Evolutionary conservation across 23 tunicate species (phyloP).

Genomic region (Ciona savignyi): DNA sequence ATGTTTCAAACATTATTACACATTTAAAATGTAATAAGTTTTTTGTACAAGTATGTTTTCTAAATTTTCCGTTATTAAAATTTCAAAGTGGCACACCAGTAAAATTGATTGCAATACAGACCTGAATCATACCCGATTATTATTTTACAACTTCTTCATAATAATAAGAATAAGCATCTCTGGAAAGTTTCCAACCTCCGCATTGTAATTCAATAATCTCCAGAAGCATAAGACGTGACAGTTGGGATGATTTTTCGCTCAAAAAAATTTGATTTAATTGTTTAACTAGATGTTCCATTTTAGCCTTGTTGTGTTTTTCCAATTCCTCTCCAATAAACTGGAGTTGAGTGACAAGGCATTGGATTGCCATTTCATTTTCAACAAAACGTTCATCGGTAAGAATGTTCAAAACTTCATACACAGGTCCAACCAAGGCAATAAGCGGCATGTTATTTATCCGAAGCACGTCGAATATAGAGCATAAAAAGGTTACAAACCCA

Average conservation of each 20-base stretch:
- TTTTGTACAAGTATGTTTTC: too few species aligned
- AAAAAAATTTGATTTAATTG: conserved; percentile 32
- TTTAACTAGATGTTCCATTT: conserved; percentile 48
- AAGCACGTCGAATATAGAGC: conserved; percentile 57
- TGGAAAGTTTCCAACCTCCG: conserved; percentile 67
- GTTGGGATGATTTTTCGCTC: conserved; percentile 30
- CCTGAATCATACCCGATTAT: too few species aligned
- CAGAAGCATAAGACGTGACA: conserved; percentile 62
- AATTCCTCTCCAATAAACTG: conserved; percentile 74
- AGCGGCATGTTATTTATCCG: conserved; percentile 61
- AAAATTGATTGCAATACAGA: too few species aligned
- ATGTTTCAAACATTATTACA: too few species aligned
- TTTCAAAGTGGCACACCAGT: too few species aligned
- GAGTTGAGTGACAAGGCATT: conserved; percentile 57
- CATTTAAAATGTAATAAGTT: too few species aligned
- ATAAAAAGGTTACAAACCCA: conserved; percentile 57
- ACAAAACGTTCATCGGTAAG: conserved; percentile 18
- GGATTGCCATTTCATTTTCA: conserved; percentile 29
- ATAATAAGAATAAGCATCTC: conserved; percentile 67
- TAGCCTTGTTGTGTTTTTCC: conserved; percentile 44
- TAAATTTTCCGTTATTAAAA: too few species aligned
- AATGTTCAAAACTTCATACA: conserved; percentile 38
- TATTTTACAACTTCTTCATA: conserved; percentile 43
- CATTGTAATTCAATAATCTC: conserved; percentile 69
- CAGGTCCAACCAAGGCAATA: conserved; percentile 54